Conservation (phyloP, 2,888 invertebrate genomes). For the Panopea generosa region DNA sequence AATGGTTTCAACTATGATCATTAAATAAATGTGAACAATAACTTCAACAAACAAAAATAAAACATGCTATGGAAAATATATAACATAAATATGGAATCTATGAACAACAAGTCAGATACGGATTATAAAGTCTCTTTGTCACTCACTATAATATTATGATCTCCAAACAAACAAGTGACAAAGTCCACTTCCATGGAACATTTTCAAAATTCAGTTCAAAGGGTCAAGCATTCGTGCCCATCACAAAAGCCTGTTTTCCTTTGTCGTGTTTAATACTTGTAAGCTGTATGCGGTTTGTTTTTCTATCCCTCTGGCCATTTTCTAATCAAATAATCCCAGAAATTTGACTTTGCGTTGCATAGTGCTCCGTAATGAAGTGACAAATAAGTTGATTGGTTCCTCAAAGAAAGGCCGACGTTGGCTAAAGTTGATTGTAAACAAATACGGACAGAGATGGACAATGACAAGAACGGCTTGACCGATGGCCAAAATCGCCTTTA, state of each 20-base stretch:
- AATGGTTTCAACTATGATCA: too few relatives aligned
- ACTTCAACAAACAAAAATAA: too few relatives aligned
- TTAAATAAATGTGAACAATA: too few relatives aligned
- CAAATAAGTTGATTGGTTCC: slow-evolving; percentile 6
- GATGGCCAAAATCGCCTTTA: too few relatives aligned
- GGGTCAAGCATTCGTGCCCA: background rate
- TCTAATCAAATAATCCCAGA: background rate
- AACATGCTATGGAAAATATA: too few relatives aligned
- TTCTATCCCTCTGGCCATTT: background rate
- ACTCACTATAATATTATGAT: too few relatives aligned
- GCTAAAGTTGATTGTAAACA: slow-evolving; percentile 1
- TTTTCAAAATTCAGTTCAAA: background rate
- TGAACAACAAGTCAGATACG: too few relatives aligned
- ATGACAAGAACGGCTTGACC: too few relatives aligned
- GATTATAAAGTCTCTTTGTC: too few relatives aligned
- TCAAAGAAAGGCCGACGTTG: background rate
- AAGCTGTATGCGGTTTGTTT: background rate
- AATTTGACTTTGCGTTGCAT: background rate
- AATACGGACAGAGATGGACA: background rate
- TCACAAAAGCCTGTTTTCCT: slow-evolving; percentile 1
- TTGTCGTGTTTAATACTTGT: slow-evolving; percentile 4
- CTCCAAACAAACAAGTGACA: too few relatives aligned
- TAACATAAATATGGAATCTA: too few relatives aligned
- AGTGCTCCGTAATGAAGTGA: slow-evolving; percentile 1
- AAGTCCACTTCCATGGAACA: too few relatives aligned